phyloP scores from a whole-genome alignment of 1,140 invertebrate genomes.

The Dinoponera quadriceps region DNA sequence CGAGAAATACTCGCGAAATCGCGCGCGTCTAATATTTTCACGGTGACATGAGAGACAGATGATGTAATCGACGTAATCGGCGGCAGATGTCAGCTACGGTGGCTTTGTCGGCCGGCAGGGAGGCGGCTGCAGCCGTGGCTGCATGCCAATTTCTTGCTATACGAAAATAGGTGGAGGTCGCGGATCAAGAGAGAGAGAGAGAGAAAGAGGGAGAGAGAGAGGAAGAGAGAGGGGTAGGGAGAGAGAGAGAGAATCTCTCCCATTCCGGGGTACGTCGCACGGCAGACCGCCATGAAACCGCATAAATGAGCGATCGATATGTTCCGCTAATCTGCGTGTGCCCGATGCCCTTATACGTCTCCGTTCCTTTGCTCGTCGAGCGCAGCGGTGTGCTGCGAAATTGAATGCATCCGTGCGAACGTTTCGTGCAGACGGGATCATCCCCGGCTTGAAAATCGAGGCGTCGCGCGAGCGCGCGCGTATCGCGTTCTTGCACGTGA shows the following conservation, averaged over 20 bases:
- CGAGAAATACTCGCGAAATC: slow-evolving; percentile 26
- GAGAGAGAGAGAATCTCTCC: slow-evolving; percentile 46
- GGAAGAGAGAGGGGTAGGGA: not conserved
- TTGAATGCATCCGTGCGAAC: not conserved
- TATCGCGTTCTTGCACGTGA: not conserved
- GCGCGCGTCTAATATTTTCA: slow-evolving; percentile 55
- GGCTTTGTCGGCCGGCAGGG: slow-evolving; percentile 69
- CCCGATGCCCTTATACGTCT: not conserved
- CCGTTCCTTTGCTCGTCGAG: slow-evolving; percentile 14
- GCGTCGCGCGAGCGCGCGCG: not conserved
- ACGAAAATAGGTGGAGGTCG: slow-evolving; percentile 82
- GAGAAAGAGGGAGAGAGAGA: not conserved
- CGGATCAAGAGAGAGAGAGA: slow-evolving; percentile 62
- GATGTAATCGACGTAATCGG: slow-evolving; percentile 77
- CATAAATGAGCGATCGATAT: slow-evolving; percentile 76
- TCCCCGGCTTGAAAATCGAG: slow-evolving; percentile 13
- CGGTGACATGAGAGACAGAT: slow-evolving; percentile 21
- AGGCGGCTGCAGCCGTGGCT: slow-evolving; percentile 71
- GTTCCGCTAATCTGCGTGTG: slow-evolving; percentile 68
- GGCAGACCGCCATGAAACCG: slow-evolving; percentile 70
- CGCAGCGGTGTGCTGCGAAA: not conserved
- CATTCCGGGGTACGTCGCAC: slow-evolving; percentile 54
- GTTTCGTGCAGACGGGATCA: not conserved
- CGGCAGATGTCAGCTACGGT: slow-evolving; percentile 65
- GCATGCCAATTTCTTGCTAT: slow-evolving; percentile 79